A percentile compares a stretch with the other conserved stretches of the same genome.
phyloP scores from a whole-genome alignment of 1,140 invertebrate genomes.

The Colletes gigas region DNA sequence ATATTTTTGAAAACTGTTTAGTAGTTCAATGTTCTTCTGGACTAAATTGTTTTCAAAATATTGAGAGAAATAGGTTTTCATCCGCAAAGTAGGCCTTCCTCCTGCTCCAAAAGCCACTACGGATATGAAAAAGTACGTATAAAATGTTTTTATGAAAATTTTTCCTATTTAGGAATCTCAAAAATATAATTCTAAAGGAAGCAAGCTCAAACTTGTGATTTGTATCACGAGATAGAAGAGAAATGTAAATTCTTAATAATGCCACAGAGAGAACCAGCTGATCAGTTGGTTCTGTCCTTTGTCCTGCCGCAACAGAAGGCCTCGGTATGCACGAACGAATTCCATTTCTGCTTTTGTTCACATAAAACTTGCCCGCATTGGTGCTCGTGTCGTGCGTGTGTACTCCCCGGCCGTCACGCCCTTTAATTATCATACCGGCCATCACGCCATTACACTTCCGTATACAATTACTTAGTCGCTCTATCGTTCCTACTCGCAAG shows the following conservation, averaged over 20 bases:
- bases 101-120: too few relatives aligned
- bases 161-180: too few relatives aligned
- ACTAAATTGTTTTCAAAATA: too few relatives aligned
- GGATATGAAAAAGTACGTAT: too few relatives aligned
- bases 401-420: slow-evolving; percentile 47
- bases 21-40: too few relatives aligned
- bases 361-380: slow-evolving; percentile 27
- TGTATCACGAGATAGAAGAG: neutral
- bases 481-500: slow-evolving; percentile 42
- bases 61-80: too few relatives aligned
- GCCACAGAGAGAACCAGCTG: neutral
- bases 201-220: neutral
- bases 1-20: too few relatives aligned
- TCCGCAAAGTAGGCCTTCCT: too few relatives aligned
- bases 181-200: too few relatives aligned
- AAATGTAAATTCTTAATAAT: neutral
- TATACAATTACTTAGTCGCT: slow-evolving; percentile 62
- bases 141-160: too few relatives aligned
- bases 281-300: neutral
- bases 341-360: slow-evolving; percentile 19
- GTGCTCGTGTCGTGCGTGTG: slow-evolving; percentile 21
- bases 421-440: slow-evolving; percentile 62
- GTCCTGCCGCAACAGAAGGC: neutral
- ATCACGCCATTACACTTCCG: slow-evolving; percentile 60
- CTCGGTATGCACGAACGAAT: slow-evolving; percentile 17